Percentiles rank a stretch among this genome's conserved stretches.
phyloP scores from a whole-genome alignment of 2,888 invertebrate species.

The Nysson spinosus region DNA sequence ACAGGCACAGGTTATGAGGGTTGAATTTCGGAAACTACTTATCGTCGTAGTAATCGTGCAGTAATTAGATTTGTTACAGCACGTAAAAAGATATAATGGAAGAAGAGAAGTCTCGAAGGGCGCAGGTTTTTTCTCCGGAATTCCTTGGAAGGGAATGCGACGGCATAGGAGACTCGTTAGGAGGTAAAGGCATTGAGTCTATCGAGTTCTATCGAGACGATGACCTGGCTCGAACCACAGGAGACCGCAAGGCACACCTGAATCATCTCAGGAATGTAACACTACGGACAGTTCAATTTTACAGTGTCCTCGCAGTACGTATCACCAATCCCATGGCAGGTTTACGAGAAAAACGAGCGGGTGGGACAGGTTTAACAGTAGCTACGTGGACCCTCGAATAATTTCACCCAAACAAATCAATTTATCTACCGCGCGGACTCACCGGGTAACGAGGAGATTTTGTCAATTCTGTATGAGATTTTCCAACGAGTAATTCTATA shows the following conservation, averaged over 20 bases:
- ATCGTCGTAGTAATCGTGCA: too few relatives aligned
- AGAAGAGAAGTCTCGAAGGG: constrained; percentile 3
- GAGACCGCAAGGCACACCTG: constrained; percentile 50
- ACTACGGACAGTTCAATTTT: constrained; percentile 51
- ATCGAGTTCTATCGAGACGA: constrained; percentile 32
- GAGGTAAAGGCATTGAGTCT: constrained; percentile 18
- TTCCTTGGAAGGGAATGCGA: constrained; percentile 8
- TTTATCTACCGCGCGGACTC: constrained; percentile 21
- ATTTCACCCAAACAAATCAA: constrained; percentile 53
- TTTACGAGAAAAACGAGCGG: constrained; percentile 6
- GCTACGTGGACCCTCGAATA: constrained; percentile 35
- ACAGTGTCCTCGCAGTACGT: constrained; percentile 33
- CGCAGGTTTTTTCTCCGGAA: constrained; percentile 1
- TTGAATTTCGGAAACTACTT: too few relatives aligned
- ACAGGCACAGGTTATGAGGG: too few relatives aligned
- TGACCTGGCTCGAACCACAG: constrained; percentile 28
- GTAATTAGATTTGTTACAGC: too few relatives aligned
- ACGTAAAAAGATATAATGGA: too few relatives aligned
- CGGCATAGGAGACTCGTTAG: constrained; percentile 20
- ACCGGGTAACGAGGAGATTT: constrained; percentile 26
- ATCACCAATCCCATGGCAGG: background rate
- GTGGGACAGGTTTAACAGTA: constrained; percentile 33
- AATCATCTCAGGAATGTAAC: constrained; percentile 65
- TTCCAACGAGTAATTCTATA: too few relatives aligned
- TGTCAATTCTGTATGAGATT: constrained; percentile 17